A percentile compares a stretch with the other conserved stretches of the same genome.
Conservation (phyloP, 2,113 vertebrate species). For the Synchiropus splendidus region DNA sequence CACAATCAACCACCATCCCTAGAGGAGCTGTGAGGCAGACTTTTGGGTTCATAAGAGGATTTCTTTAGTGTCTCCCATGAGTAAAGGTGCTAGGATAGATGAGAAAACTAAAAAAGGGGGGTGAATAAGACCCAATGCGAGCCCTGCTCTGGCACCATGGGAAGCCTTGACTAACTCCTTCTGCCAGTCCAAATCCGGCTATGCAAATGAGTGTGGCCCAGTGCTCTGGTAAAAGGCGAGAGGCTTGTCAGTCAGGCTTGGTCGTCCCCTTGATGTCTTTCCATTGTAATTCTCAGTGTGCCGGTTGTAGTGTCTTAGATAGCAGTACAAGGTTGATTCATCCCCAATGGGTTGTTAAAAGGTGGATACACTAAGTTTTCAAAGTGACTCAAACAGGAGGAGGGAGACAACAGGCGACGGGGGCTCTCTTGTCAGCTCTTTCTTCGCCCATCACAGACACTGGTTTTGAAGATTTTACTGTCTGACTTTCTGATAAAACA, state of each 20-base stretch:
- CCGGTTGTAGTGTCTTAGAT: constrained; percentile 46
- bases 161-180: constrained; percentile 51
- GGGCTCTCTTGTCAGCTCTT: constrained; percentile 54
- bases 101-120: too few species aligned
- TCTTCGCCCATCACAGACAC: constrained; percentile 48
- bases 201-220: constrained; percentile 50
- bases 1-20: too few species aligned
- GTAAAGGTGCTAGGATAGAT: too few species aligned
- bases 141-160: constrained; percentile 38
- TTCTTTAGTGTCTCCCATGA: too few species aligned
- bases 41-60: too few species aligned
- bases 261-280: constrained; percentile 51
- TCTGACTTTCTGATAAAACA: constrained; percentile 55
- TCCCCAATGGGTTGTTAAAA: constrained; percentile 51
- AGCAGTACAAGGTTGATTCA: constrained; percentile 48
- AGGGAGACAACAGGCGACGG: constrained; percentile 8
- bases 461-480: constrained; percentile 54
- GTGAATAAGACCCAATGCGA: too few species aligned
- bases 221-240: constrained; percentile 18
- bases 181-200: constrained; percentile 30
- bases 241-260: constrained; percentile 61
- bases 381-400: constrained; percentile 45
- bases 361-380: constrained; percentile 55
- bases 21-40: too few species aligned
- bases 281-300: constrained; percentile 55